Percentiles rank a stretch among this genome's conserved stretches.
Conservation (phyloP, 2,888 invertebrate species). For the Agrilus cyanescens region DNA sequence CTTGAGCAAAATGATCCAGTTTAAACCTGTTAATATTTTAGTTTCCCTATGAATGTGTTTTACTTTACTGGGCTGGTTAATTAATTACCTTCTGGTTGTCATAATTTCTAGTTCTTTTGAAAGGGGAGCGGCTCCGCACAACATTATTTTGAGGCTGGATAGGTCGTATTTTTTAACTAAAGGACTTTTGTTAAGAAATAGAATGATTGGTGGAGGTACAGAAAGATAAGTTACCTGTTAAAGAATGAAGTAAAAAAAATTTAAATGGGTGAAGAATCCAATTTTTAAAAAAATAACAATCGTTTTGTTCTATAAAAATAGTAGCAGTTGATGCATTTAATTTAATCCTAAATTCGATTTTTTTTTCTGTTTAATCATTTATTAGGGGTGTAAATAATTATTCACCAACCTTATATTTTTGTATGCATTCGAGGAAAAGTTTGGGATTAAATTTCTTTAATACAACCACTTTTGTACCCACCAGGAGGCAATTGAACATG, state of each 20-base stretch:
- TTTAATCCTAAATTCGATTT: too few relatives aligned
- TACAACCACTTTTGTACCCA: constrained; percentile 42
- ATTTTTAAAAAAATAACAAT: background rate
- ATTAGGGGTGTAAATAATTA: too few relatives aligned
- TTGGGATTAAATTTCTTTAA: constrained; percentile 59
- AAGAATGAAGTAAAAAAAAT: constrained; percentile 50
- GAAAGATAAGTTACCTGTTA: constrained; percentile 25
- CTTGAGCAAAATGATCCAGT: constrained; percentile 49
- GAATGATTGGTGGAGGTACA: constrained; percentile 73
- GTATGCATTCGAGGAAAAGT: constrained; percentile 58
- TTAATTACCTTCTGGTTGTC: constrained; percentile 40
- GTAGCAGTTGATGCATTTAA: too few relatives aligned
- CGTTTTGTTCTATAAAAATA: too few relatives aligned
- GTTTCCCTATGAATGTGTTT: background rate
- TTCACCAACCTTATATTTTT: constrained; percentile 44
- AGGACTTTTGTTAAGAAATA: constrained; percentile 74
- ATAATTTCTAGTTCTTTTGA: constrained; percentile 57
- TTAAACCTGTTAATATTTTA: constrained; percentile 26
- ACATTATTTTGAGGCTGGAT: constrained; percentile 53
- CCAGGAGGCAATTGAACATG: constrained; percentile 44
- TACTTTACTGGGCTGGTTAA: constrained; percentile 1
- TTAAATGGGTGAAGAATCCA: constrained; percentile 19
- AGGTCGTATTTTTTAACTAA: constrained; percentile 65
- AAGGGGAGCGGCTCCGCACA: constrained; percentile 75
- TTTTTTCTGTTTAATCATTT: too few relatives aligned